Conservation (phyloP, 2,113 vertebrate genomes). For the Genyomyrus donnyi region DNA sequence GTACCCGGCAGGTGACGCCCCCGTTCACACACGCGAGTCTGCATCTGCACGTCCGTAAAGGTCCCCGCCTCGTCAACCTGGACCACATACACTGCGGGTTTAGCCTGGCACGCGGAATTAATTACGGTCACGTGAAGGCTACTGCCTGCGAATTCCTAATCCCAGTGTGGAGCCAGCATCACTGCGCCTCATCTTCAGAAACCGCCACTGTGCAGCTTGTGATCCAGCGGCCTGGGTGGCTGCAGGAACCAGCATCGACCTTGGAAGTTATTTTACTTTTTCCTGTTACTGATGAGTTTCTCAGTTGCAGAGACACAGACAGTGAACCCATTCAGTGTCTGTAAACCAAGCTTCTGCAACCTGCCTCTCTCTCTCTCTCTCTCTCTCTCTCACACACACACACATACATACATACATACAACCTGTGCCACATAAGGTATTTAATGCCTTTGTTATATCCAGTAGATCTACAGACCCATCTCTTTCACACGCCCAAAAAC, state of each 20-base stretch:
- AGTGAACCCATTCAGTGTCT: neutral
- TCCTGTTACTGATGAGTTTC: neutral
- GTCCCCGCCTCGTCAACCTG: neutral
- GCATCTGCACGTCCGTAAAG: neutral
- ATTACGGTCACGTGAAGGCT: neutral
- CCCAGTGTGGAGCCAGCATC: neutral
- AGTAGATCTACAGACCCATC: neutral
- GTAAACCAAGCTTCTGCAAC: neutral
- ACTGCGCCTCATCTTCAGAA: neutral
- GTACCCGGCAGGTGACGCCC: neutral
- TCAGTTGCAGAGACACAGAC: neutral
- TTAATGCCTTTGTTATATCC: neutral
- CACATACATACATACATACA: neutral
- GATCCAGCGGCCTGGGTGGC: neutral
- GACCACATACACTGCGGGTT: neutral
- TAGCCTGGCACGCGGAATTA: neutral
- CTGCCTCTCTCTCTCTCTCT: neutral
- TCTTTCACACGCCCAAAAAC: neutral
- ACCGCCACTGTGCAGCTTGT: neutral
- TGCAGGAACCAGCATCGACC: neutral
- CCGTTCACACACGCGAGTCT: neutral
- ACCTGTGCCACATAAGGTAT: neutral
- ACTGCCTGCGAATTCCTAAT: neutral
- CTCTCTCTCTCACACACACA: neutral
- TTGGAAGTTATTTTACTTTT: neutral